Evolutionary conservation across 2,797 vertebrate genomes (phyloP), one percentile per base, ranked within the genome.

Genomic region (Syngnathus acus): DNA sequence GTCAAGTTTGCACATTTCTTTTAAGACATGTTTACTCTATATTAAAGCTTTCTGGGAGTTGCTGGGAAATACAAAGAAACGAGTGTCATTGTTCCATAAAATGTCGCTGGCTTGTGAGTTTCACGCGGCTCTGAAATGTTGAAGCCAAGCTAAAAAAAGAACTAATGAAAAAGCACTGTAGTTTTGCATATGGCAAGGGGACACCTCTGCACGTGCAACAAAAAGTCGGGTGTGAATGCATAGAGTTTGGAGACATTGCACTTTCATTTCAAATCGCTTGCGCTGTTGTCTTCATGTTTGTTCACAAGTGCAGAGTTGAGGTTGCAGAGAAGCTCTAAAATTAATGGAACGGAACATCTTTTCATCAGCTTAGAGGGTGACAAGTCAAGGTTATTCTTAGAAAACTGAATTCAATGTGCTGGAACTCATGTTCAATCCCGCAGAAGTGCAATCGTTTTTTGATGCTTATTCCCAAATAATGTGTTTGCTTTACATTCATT

Each of bases 301-400:
- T 84, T 82, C 73, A 74, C 83, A 83, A 77, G 78, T 84, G 78
- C 72, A 63, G 71, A 68, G 68, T 65, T 70, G 66, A 64, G 66
- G 57, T 68, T 72, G 72, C 68, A 64, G 68, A 40, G 39, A 69
- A 53, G 65, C 68, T 69, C 16, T 68, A 67, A 76, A 74, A 69
- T 70, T 54, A 83, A 74, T 82, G 26, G 72, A 75, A 75, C 43
- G 54, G 50, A 78, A 78, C 8, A 74, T 79, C 67, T 77, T 82
- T 78, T 71, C 73, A 79, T 81, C 71, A 62, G 72, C 77, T 73
- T 74, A n/a, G 64, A 80, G 55, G 17, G 65, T 76, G 63, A 74
- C 11, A 64, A 47, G 5, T 79, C 79, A 86, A 86, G 82, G 84
- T 83, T 80, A 79, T 78, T 76, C 76, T 73, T 57, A 82, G 66